Evolutionary conservation across 2,113 vertebrate genomes (phyloP), one percentile per base, ranked within the genome.

Genomic region (Callorhinus ursinus): DNA sequence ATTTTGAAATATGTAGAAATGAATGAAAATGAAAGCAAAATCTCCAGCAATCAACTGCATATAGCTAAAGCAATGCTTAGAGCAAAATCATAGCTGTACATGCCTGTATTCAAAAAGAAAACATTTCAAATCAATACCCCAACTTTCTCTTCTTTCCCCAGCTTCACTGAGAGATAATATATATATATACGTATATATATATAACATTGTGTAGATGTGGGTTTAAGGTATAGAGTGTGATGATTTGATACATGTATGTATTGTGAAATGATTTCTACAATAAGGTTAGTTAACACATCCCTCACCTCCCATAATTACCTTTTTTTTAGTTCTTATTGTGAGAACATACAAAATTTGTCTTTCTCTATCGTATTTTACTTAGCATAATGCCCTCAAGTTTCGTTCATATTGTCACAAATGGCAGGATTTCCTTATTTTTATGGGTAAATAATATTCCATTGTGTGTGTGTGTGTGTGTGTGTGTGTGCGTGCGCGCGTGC

Each of bases 1-100:
- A 90, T 69, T 87, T 77, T 31, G 31, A 93, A 96, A 89, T 92
- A 95, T 51, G 93, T 93, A 83, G 93, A 96, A 93, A 85, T 89
- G 79, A 92, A 55, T 80, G 63, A 79, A 97, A 95, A 83, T 96
- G 76, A 90, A 95, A 96, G 59, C 69, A 82, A 31, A 72, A 8
- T 19, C 61, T 85, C 36, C 15, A 39, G 89, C 93, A 97, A 83
- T n/a, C 6, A 55, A 33, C 11, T 74, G 19, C 55, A 36, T 51
- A 5, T 18, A 79, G 69, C 55, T 79, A 90, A 95, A 92, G 46
- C 87, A 92, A 46, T 83, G 59, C 83, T 94, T 89, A 46, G 46
- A 76, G 82, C 87, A 57, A 93, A 94, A 76, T 82, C 83, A 87
- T 6, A 87, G 79, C 55, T 97, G 24, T 22, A 57, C 71, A 71